These are phyloP conservation scores for Onychostoma macrolepis DNA, from an alignment of 2,113 vertebrate genomes.

Conservation along the genomic window DNA sequence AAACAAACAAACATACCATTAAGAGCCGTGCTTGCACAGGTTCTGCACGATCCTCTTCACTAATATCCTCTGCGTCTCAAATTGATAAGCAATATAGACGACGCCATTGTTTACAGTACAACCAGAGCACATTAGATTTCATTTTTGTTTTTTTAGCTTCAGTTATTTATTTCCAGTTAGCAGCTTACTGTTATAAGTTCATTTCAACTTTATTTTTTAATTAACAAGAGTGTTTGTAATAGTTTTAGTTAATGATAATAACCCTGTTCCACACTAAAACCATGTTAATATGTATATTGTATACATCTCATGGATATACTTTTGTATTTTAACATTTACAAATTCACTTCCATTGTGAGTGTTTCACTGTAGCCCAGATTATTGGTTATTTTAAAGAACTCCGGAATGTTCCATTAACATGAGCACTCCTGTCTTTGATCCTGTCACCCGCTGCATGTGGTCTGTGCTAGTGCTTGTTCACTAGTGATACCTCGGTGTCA, in stretches of 20 bases:
- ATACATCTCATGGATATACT: background rate
- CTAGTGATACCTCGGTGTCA: conserved; percentile 62
- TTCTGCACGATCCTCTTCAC: too few relatives aligned
- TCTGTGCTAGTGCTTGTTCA: conserved; percentile 43
- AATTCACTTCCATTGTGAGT: background rate
- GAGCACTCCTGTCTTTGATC: conserved; percentile 43
- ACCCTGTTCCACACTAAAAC: background rate
- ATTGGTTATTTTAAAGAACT: too few relatives aligned
- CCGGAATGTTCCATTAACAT: background rate
- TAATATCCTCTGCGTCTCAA: too few relatives aligned
- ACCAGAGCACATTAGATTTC: too few relatives aligned
- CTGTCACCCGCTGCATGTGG: conserved; percentile 41
- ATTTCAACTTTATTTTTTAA: too few relatives aligned
- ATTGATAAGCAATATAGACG: too few relatives aligned
- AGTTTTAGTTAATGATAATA: background rate
- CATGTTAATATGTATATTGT: background rate
- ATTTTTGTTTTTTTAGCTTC: background rate
- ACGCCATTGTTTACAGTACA: too few relatives aligned
- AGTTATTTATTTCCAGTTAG: background rate
- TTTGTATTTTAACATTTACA: background rate
- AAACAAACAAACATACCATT: too few relatives aligned
- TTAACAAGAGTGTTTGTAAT: background rate
- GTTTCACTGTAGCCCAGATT: background rate
- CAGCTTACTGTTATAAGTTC: background rate
- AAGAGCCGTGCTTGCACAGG: too few relatives aligned